These are phyloP conservation scores for Corythaixoides concolor DNA, from an alignment of 2,113 vertebrate genomes.

Conservation along the genomic window DNA sequence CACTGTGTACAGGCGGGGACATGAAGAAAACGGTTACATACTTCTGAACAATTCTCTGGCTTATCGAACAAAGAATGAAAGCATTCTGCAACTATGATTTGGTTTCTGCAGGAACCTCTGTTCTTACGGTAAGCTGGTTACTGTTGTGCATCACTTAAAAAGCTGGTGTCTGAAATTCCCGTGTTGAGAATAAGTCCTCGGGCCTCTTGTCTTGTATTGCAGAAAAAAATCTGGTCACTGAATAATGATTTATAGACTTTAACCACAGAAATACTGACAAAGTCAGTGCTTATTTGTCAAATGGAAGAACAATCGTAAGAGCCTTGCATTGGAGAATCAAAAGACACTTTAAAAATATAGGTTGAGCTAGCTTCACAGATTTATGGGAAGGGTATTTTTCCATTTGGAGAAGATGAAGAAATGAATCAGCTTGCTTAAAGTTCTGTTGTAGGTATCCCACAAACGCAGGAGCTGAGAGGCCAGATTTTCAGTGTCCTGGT, in stretches of 20 bases:
- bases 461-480: background rate
- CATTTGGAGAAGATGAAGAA: background rate
- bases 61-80: background rate
- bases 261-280: background rate
- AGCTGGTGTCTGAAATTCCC: background rate
- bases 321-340: background rate
- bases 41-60: background rate
- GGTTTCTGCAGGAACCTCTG: background rate
- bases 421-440: background rate
- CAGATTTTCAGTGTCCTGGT: accelerated
- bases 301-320: background rate
- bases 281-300: background rate
- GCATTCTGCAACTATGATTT: background rate
- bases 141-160: background rate
- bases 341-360: background rate
- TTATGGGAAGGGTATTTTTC: background rate
- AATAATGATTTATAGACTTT: background rate
- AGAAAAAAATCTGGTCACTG: background rate
- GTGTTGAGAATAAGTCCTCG: background rate
- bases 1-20: background rate
- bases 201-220: background rate
- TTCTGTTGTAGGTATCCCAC: background rate
- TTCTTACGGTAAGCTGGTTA: background rate
- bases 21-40: background rate
- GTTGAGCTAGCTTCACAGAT: background rate